Evolutionary conservation across 2,113 vertebrate genomes (phyloP).

Genomic region (Ailurus styani): DNA sequence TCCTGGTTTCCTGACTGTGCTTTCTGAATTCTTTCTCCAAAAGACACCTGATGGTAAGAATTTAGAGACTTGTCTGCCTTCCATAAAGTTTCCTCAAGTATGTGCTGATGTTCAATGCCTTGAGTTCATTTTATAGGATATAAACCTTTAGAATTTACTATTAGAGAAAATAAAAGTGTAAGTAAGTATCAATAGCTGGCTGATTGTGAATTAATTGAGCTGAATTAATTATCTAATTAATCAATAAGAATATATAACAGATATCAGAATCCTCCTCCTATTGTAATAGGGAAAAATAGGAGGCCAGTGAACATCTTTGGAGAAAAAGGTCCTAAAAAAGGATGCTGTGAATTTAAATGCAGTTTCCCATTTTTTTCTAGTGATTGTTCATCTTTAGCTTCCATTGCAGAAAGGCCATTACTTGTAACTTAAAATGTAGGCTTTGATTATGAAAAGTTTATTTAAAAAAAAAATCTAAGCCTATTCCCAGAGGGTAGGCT

Average conservation of each 20-base stretch:
- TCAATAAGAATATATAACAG: not conserved
- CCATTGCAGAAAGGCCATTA: not conserved
- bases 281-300: not conserved
- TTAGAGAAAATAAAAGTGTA: not conserved
- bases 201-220: not conserved
- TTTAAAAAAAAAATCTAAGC: not conserved
- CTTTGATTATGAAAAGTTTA: slow-evolving; percentile 5
- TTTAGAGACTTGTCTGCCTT: not conserved
- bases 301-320: not conserved
- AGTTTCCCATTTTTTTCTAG: not conserved
- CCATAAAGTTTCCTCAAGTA: not conserved
- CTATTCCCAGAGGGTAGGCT: not conserved
- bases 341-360: not conserved
- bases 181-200: not conserved
- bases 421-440: not conserved
- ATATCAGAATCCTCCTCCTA: not conserved
- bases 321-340: not conserved
- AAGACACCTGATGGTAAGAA: not conserved
- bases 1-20: not conserved
- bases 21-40: not conserved
- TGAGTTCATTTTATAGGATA: slow-evolving; percentile 5
- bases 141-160: not conserved
- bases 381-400: not conserved
- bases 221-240: not conserved
- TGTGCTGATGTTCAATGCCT: not conserved